phyloP scores from a whole-genome alignment of 2,797 vertebrate genomes.

The Melanotaenia pygmaea region DNA sequence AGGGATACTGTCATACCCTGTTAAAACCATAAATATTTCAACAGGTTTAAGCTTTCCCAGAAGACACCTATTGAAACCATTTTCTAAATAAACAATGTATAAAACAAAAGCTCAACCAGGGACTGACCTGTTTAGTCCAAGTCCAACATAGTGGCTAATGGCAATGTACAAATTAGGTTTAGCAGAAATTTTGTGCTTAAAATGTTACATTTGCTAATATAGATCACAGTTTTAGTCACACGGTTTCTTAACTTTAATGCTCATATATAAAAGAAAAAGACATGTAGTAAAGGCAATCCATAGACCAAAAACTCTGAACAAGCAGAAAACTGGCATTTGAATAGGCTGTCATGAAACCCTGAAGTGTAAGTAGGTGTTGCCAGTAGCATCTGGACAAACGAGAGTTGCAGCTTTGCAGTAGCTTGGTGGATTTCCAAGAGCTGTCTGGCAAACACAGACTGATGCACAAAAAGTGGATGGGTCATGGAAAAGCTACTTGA shows the following conservation, averaged over 20 bases:
- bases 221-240: slow-evolving; percentile 7
- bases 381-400: slow-evolving; percentile 69
- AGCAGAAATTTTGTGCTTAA: slow-evolving; percentile 4
- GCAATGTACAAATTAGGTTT: background rate
- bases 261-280: slow-evolving; percentile 31
- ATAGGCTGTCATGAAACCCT: slow-evolving; percentile 58
- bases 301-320: slow-evolving; percentile 54
- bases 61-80: slow-evolving; percentile 18
- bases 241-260: slow-evolving; percentile 26
- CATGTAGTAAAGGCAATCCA: slow-evolving; percentile 45
- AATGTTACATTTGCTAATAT: slow-evolving; percentile 23
- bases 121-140: background rate
- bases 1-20: slow-evolving; percentile 43
- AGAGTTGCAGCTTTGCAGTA: slow-evolving; percentile 58
- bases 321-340: slow-evolving; percentile 63
- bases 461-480: slow-evolving; percentile 50
- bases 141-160: slow-evolving; percentile 1
- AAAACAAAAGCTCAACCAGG: slow-evolving; percentile 25
- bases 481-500: slow-evolving; percentile 52
- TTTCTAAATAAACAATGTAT: slow-evolving; percentile 26
- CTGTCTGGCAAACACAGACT: slow-evolving; percentile 47
- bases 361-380: slow-evolving; percentile 51
- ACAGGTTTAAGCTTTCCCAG: slow-evolving; percentile 29
- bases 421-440: slow-evolving; percentile 60
- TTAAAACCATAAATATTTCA: slow-evolving; percentile 54